Evolutionary conservation across 2,888 invertebrate species (phyloP).

Genomic region (Ectemnius lituratus): DNA sequence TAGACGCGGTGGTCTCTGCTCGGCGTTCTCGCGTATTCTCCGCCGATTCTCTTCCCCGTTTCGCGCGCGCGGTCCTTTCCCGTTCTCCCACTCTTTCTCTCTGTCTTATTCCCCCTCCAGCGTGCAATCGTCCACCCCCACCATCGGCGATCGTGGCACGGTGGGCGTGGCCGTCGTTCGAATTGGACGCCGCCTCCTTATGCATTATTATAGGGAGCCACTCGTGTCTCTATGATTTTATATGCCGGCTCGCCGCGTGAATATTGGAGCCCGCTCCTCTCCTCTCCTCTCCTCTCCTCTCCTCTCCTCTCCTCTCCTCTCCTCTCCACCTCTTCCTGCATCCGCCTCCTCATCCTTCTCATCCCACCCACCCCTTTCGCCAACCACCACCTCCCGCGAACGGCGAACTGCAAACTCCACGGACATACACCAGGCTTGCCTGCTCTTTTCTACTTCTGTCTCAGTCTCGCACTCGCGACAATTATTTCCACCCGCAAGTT

Average conservation of each 20-base stretch:
- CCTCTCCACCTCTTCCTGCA: slow-evolving; percentile 6
- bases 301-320: background rate
- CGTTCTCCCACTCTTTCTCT: slow-evolving; percentile 44
- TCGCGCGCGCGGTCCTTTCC: slow-evolving; percentile 25
- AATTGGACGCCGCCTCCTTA: slow-evolving; percentile 73
- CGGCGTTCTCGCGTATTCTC: slow-evolving; percentile 9
- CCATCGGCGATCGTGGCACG: slow-evolving; percentile 47
- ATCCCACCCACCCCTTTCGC: slow-evolving; percentile 74
- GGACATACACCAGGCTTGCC: too few species aligned
- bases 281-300: slow-evolving; percentile 25
- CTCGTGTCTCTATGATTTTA: slow-evolving; percentile 76
- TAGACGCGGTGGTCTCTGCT: background rate
- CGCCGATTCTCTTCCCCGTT: slow-evolving; percentile 7
- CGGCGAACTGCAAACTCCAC: too few species aligned
- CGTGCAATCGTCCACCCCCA: slow-evolving; percentile 48
- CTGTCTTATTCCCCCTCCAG: slow-evolving; percentile 64
- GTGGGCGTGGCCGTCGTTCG: slow-evolving; percentile 69
- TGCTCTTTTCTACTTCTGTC: too few species aligned
- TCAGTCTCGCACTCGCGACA: too few species aligned
- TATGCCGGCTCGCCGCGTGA: slow-evolving; percentile 68
- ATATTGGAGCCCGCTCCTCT: slow-evolving; percentile 57
- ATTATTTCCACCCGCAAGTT: too few species aligned
- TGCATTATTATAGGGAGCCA: slow-evolving; percentile 76
- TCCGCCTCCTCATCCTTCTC: slow-evolving; percentile 48
- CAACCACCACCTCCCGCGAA: slow-evolving; percentile 15